These are phyloP conservation scores for Lophura nycthemera DNA, from an alignment of 2,113 vertebrate genomes.

Conservation along the genomic window DNA sequence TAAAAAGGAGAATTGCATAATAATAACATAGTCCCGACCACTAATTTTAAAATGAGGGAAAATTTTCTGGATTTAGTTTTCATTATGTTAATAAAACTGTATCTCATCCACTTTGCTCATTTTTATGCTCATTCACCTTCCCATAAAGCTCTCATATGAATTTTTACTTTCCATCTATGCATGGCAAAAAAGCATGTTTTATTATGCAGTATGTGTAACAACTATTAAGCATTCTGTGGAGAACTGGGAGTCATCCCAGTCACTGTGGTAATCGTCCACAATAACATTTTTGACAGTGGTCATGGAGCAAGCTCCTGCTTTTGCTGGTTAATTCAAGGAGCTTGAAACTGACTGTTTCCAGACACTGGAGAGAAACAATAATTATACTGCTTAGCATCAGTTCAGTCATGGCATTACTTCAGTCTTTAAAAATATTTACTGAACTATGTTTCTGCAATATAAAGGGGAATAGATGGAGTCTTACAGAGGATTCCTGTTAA, in stretches of 20 bases:
- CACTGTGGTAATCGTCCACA: not conserved
- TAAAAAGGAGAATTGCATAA: not conserved
- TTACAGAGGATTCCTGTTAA: not conserved
- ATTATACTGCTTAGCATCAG: not conserved
- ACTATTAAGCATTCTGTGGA: not conserved
- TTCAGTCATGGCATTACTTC: not conserved
- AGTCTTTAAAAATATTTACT: not conserved
- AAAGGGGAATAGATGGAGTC: not conserved
- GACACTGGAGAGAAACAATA: not conserved
- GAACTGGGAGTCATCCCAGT: not conserved
- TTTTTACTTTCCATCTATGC: not conserved
- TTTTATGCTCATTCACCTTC: not conserved
- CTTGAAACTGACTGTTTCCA: not conserved
- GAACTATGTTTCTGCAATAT: not conserved
- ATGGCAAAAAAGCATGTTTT: not conserved
- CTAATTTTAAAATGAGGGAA: not conserved
- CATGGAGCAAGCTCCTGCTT: not conserved
- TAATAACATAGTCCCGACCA: not conserved
- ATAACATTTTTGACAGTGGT: not conserved
- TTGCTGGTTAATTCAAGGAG: not conserved
- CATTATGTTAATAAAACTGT: not conserved
- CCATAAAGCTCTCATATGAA: not conserved
- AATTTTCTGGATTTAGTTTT: not conserved
- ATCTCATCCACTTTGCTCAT: rapidly evolving
- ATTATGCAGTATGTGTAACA: not conserved